Percentiles rank a stretch among this genome's conserved stretches.
phyloP scores from a whole-genome alignment of 2,113 vertebrate genomes.

The Ariopsis seemanni region DNA sequence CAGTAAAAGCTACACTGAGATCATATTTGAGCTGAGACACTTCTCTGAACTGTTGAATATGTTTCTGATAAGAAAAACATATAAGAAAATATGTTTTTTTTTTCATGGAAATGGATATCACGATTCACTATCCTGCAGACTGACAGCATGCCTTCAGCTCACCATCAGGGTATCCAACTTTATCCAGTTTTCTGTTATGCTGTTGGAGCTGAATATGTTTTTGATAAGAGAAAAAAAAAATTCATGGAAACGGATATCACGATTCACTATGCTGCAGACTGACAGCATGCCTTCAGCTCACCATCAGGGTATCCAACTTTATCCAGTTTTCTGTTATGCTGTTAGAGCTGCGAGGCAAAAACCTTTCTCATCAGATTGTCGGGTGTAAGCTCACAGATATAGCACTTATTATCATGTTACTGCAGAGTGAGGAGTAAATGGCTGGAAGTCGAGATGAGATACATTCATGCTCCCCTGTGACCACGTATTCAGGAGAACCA shows the following conservation, averaged over 20 bases:
- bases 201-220: constrained; percentile 40
- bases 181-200: constrained; percentile 13
- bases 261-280: constrained; percentile 74
- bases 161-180: constrained; percentile 22
- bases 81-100: constrained; percentile 79
- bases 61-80: constrained; percentile 50
- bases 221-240: constrained; percentile 63
- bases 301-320: constrained; percentile 23
- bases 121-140: constrained; percentile 73
- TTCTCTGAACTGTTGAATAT: constrained; percentile 33
- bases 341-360: constrained; percentile 26
- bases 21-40: not conserved
- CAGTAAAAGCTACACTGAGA: constrained; percentile 31
- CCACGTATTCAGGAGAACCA: not conserved
- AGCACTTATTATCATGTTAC: constrained; percentile 31
- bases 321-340: constrained; percentile 10
- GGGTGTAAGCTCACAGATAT: constrained; percentile 15
- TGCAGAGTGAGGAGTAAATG: constrained; percentile 25
- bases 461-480: not conserved
- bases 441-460: constrained; percentile 16
- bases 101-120: constrained; percentile 80
- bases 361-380: constrained; percentile 34
- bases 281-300: constrained; percentile 67
- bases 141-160: constrained; percentile 69
- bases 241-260: constrained; percentile 80